phyloP scores from a whole-genome alignment of 2,888 invertebrate genomes.

The Rhagonycha fulva region DNA sequence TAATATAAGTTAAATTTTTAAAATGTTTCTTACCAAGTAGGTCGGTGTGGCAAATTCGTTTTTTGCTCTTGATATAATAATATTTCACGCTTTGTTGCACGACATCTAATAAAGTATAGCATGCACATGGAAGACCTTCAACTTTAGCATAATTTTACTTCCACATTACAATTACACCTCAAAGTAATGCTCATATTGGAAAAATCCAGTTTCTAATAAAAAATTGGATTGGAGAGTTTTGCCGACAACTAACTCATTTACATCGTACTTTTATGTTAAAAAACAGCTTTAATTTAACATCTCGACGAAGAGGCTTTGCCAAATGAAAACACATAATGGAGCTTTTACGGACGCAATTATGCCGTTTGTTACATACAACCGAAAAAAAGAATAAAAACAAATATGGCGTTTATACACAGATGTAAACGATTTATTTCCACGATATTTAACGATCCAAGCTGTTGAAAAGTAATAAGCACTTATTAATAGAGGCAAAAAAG shows the following conservation, averaged over 20 bases:
- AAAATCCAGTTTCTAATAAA: constrained; percentile 5
- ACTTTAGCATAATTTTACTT: constrained; percentile 14
- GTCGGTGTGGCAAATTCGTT: background rate
- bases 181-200: constrained; percentile 2
- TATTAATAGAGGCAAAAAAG: background rate
- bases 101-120: background rate
- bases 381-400: constrained; percentile 22
- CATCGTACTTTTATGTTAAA: constrained; percentile 22
- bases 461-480: background rate
- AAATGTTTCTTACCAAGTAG: background rate
- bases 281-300: constrained; percentile 29
- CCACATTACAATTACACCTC: background rate
- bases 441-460: background rate
- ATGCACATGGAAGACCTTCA: constrained; percentile 16
- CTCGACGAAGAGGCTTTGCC: constrained; percentile 24
- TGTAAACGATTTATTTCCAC: constrained; percentile 19
- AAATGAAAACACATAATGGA: constrained; percentile 31
- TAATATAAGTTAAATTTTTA: background rate
- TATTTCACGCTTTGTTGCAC: constrained; percentile 16
- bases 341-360: constrained; percentile 28
- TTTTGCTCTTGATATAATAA: background rate
- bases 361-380: constrained; percentile 21
- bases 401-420: constrained; percentile 23
- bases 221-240: background rate
- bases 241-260: constrained; percentile 18